Conservation (phyloP, 2,113 vertebrate genomes). For the Salvelinus fontinalis region DNA sequence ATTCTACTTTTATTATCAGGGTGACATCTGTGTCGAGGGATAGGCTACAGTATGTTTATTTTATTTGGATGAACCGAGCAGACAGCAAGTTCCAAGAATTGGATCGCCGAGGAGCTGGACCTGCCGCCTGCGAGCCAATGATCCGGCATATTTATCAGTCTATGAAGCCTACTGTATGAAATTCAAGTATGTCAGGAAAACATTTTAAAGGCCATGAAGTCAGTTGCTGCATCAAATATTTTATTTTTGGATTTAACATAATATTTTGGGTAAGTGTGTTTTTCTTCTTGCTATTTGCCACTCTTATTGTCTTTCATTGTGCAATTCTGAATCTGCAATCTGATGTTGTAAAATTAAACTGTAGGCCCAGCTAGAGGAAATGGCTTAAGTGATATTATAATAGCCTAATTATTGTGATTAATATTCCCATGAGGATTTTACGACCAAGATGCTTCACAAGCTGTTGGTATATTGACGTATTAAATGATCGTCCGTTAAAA, state of each 20-base stretch:
- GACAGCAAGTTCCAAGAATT: too few species aligned
- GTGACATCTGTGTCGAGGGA: background rate
- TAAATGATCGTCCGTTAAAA: too few species aligned
- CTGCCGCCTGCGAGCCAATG: slow-evolving; percentile 19
- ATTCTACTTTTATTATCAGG: background rate
- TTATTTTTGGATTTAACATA: slow-evolving; percentile 98
- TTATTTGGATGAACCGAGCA: slow-evolving; percentile 8
- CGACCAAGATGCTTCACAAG: too few species aligned
- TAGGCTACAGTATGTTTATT: slow-evolving; percentile 18
- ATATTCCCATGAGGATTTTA: too few species aligned
- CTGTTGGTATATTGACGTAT: too few species aligned
- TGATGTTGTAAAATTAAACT: too few species aligned
- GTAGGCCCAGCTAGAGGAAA: too few species aligned
- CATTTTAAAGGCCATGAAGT: slow-evolving; percentile 98
- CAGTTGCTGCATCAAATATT: slow-evolving; percentile 99
- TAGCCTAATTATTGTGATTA: too few species aligned
- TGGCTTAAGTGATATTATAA: too few species aligned
- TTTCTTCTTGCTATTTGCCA: background rate
- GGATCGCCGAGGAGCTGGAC: slow-evolving; percentile 10
- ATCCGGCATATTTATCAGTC: slow-evolving; percentile 17
- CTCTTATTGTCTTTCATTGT: background rate
- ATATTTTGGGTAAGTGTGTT: slow-evolving; percentile 95
- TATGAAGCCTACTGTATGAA: slow-evolving; percentile 7
- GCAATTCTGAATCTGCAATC: too few species aligned
- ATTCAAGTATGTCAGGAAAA: slow-evolving; percentile 88